Evolutionary conservation across 1,140 invertebrate genomes (phyloP), one percentile per base, ranked within the genome.

Genomic region (Zeugodacus cucurbitae): DNA sequence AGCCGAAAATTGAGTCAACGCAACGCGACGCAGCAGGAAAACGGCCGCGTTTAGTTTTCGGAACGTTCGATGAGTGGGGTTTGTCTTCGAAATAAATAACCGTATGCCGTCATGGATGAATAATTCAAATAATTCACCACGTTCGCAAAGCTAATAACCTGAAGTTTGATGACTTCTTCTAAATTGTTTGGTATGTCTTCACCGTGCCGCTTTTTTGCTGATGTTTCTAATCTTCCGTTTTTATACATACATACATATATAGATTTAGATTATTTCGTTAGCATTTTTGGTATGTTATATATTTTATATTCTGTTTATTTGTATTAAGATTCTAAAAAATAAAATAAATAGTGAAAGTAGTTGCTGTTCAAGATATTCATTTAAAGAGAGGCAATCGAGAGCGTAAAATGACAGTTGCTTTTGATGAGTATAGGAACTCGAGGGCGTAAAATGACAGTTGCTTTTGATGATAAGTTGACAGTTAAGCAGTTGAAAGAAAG

Each of bases 1-100:
- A 41, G 67, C 67, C 22, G 8, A 74, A 74, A 74, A 74, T 67
- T 74, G 67, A 74, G 67, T 74, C 34, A 74, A 74, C 67, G 20
- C 14, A 67, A 67, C 3, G 14, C 17, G 34, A 22, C 10, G 11
- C 67, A 70, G 22, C 32, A 74, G 34, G 34, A 41, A 74, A 74
- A 17, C 34, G 41, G 67, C 34, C 26, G 67, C 17, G 6, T 74
- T 2, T 22, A 74, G 34, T 41, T 74, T 37, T 32, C 17, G 5
- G 34, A 7, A 37, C 67, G 26, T 17, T 67, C 17, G 62, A 67
- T 34, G 62, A 67, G 62, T 67, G 67, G 34, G 1, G 17, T 6
- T 8, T 37, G 34, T 74, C 34, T 37, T 32, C 17, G 17, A 17
- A n/a, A 37, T 34, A 62, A 62, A 62, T 62, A 62, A 62, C 22